Evolutionary conservation across 1,140 invertebrate genomes (phyloP).

Genomic region (Euwallacea similis): DNA sequence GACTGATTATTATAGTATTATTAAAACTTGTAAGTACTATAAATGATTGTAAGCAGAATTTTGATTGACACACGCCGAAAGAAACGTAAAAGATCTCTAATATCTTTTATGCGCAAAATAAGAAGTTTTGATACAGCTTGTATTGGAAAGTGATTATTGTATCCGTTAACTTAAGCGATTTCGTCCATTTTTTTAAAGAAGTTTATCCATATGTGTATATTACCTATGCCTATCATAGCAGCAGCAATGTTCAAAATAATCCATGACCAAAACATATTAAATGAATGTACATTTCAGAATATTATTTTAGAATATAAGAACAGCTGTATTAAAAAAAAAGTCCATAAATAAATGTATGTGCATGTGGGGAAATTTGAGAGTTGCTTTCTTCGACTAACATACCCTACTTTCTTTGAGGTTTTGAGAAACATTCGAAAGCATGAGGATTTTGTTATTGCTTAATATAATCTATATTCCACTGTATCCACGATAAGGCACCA

Average conservation of each 20-base stretch:
- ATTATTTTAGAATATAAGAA: constrained; percentile 46
- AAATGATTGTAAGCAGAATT: background rate
- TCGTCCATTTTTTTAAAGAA: constrained; percentile 17
- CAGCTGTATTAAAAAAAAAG: constrained; percentile 48
- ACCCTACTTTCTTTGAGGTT: background rate
- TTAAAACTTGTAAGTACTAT: constrained; percentile 42
- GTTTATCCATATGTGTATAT: background rate
- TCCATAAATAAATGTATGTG: constrained; percentile 55
- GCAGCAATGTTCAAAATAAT: constrained; percentile 16
- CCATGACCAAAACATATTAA: constrained; percentile 5
- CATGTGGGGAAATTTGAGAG: constrained; percentile 49
- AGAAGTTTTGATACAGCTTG: constrained; percentile 4
- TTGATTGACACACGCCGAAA: background rate
- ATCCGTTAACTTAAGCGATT: constrained; percentile 10
- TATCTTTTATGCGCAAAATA: too few relatives aligned
- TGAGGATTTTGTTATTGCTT: background rate
- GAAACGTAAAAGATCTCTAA: background rate
- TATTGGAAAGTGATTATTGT: constrained; percentile 8
- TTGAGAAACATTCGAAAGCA: background rate
- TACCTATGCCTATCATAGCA: background rate
- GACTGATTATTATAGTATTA: constrained; percentile 47
- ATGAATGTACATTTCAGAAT: constrained; percentile 33
- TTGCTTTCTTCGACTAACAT: constrained; percentile 1
- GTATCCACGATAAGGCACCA: too few relatives aligned
- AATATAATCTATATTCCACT: too few relatives aligned